Evolutionary conservation across 1,140 invertebrate genomes (phyloP), one percentile per base, ranked within the genome.

Genomic region (Danaus melanippus): DNA sequence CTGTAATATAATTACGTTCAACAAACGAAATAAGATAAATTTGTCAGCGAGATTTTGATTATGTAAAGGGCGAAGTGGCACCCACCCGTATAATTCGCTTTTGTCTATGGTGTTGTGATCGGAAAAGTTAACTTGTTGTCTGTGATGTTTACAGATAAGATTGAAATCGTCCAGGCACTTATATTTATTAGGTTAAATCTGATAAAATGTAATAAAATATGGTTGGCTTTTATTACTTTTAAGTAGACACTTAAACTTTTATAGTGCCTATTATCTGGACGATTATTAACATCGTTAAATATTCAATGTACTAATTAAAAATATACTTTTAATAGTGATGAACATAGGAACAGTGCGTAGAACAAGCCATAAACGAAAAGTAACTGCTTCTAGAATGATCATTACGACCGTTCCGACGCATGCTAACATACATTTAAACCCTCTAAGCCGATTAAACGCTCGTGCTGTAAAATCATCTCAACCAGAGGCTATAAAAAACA

Each of bases 81-180:
- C 21, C 79, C 75, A 60, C 10, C 74, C 79, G 75, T 70, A 74
- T 83, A 84, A 85, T 83, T 77, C 75, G 75, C 69, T 71, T 51
- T 85, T 85, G 79, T 85, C 82, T 85, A 74, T 79, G 79, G 77
- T 74, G 82, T 80, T 73, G 69, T 78, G 77, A 83, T 82, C 77
- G 76, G 78, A 83, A 83, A 85, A 83, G 76, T 83, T 83, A 76
- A 82, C 70, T 82, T 65, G 63, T 65, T 58, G 60, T 65, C 63
- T 65, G 21, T 32, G 21, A 32, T 32, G 21, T 32, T 8, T 8
- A 32, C 21, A 32, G 21, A 32, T 32, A 32, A 32, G 5, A 32
- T 32, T 32, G 21, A 32, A 32, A 8, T 32, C 21, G 21, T 32
- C 21, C 21, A 3, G 6, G 21, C 21, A 32, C 21, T 32, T 32